These are phyloP conservation scores for Anoplolepis gracilipes DNA, from an alignment of 1,140 invertebrate species.

Conservation along the genomic window DNA sequence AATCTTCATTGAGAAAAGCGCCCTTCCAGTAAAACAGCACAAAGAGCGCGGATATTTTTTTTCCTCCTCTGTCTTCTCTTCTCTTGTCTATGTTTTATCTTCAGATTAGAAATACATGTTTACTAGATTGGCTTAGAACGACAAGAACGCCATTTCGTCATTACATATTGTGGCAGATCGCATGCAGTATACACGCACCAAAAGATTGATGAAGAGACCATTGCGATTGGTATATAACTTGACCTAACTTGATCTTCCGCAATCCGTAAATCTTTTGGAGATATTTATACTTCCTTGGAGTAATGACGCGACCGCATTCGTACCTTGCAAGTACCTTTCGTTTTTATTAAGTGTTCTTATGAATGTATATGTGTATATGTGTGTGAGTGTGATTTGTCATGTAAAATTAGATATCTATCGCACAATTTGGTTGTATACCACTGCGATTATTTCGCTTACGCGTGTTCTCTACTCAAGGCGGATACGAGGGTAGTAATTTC, in stretches of 20 bases:
- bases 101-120: conserved; percentile 52
- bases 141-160: conserved; percentile 56
- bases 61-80: conserved; percentile 26
- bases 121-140: conserved; percentile 54
- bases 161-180: conserved; percentile 60
- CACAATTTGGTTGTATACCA: conserved; percentile 71
- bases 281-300: neutral
- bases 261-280: conserved; percentile 20
- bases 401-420: conserved; percentile 72
- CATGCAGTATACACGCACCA: conserved; percentile 25
- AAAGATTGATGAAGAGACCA: conserved; percentile 41
- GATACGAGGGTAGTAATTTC: conserved; percentile 62
- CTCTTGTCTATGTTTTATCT: conserved; percentile 14
- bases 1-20: conserved; percentile 65
- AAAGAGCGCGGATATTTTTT: conserved; percentile 41
- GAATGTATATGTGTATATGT: conserved; percentile 23
- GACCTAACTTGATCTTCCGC: conserved; percentile 41
- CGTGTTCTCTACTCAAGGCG: conserved; percentile 60
- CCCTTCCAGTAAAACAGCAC: neutral
- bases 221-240: conserved; percentile 49
- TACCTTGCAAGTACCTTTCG: conserved; percentile 28
- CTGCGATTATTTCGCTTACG: conserved; percentile 64
- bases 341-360: conserved; percentile 32
- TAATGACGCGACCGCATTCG: conserved; percentile 54
- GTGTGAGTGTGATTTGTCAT: conserved; percentile 65